Base-by-base conservation (phyloP, 2,797 vertebrate genomes). In the Anolis apletophallus region DNA sequence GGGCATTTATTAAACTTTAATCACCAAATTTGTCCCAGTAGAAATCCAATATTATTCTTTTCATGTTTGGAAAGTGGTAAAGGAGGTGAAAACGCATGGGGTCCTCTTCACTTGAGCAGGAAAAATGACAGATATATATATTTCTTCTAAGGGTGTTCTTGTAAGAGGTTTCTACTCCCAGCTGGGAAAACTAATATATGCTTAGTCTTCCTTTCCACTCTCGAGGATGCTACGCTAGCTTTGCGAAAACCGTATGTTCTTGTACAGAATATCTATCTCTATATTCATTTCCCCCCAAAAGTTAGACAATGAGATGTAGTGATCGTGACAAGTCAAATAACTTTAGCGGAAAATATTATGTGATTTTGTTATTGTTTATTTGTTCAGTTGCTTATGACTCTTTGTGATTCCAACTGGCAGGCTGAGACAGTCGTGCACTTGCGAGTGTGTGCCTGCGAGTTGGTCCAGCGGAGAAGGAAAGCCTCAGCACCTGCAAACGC, bases 161-260 rank as follows among this genome's bases (percentile, higher is more conserved):
- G 52, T 87, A 64, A 64, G 23, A 26, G 23, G 59, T 64, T 64
- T 64, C 61, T 11, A 64, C 61, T 64, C 61, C 10, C 61, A 64
- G 9, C 26, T 29, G 61, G 61, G 4, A 12, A 12, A 29, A 29
- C 26, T 11, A 64, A 64, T 64, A 12, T 64, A 64, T 64, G 10
- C 29, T 64, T 29, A 46, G 57, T 13, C 17, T 40, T 8, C 36
- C 16, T 14, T 3, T 23, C 52, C 1, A 86, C 80, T 9, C 5
- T 21, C 57, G 0, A 82, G 78, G 1, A 90, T 86, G 86, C 89
- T 71, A 80, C 52, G 91, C 89, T 85, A 52, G 72, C 84, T 76
- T 91, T 91, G 90, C 85, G 92, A 89, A 84, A 93, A 93, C 91
- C 67, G 88, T 1, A 75, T 64, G 16, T 50, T 0, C 87, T 90